Conservation (phyloP, 92 coral and sea anemone genomes). For the Diadumene lineata region DNA sequence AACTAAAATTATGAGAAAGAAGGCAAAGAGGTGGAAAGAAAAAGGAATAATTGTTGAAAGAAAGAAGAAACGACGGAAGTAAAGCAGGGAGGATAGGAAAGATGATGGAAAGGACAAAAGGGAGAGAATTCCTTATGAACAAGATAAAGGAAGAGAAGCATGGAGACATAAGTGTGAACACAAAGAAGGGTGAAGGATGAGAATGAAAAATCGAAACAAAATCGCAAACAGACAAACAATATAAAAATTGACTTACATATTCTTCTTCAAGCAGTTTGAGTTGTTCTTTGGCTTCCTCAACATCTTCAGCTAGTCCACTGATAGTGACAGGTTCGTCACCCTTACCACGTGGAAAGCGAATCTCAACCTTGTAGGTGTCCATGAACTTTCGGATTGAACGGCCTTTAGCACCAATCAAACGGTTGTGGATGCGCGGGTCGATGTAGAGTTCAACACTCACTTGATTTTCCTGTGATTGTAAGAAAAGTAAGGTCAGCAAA, state of each 20-base stretch:
- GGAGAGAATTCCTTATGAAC: too few species aligned
- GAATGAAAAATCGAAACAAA: background rate
- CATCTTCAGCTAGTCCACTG: slow-evolving; percentile 82
- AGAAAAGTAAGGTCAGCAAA: background rate
- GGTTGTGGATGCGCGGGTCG: slow-evolving; percentile 96
- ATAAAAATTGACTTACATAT: slow-evolving; percentile 69
- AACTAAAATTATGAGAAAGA: too few species aligned
- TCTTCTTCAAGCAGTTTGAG: slow-evolving; percentile 90
- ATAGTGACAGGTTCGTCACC: slow-evolving; percentile 83
- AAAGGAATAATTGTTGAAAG: background rate
- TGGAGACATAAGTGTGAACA: background rate
- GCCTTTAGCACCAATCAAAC: slow-evolving; percentile 93
- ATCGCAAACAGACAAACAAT: background rate
- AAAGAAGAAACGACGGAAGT: background rate
- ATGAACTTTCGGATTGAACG: slow-evolving; percentile 90
- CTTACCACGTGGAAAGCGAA: slow-evolving; percentile 94
- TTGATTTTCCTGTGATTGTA: slow-evolving; percentile 83
- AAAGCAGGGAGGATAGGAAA: too few species aligned
- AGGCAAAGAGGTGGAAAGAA: background rate
- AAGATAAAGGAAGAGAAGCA: background rate
- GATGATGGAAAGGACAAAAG: too few species aligned
- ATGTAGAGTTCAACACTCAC: slow-evolving; percentile 77
- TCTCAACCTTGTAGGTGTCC: slow-evolving; percentile 92
- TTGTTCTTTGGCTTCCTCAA: slow-evolving; percentile 96
- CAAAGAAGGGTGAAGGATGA: background rate